These are phyloP conservation scores for Platalea minor DNA, from an alignment of 2,797 vertebrate species.

Conservation along the genomic window DNA sequence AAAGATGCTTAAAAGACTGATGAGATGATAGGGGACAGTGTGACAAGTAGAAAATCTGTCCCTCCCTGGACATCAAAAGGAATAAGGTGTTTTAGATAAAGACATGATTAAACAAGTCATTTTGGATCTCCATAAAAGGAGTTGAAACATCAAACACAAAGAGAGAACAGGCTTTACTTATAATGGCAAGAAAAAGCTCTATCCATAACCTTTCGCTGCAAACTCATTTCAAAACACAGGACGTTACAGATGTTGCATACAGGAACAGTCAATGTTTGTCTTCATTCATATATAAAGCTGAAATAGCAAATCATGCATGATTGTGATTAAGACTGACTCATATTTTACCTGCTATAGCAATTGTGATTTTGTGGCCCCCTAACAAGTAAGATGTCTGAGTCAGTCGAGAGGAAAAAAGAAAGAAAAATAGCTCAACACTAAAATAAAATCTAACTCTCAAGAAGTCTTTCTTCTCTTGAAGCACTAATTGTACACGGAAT, in stretches of 20 bases:
- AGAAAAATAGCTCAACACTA: neutral
- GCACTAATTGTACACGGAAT: neutral
- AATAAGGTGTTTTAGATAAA: neutral
- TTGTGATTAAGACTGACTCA: neutral
- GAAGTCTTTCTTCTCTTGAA: neutral
- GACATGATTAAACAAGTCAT: neutral
- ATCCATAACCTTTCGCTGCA: neutral
- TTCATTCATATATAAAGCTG: neutral
- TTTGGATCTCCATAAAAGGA: neutral
- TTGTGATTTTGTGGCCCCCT: neutral
- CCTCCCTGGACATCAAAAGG: neutral
- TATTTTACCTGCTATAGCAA: neutral
- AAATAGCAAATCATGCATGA: neutral
- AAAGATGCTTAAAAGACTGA: neutral
- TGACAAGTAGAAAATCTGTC: neutral
- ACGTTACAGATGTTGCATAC: neutral
- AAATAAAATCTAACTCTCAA: neutral
- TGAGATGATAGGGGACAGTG: neutral
- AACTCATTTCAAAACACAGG: neutral
- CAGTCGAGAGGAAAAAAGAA: neutral
- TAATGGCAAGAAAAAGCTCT: neutral
- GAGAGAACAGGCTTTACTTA: neutral
- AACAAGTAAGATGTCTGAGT: neutral
- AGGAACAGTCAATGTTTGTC: neutral
- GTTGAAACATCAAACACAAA: slow-evolving; percentile 25